These are phyloP conservation scores for Danio aesculapii DNA, from an alignment of 2,797 vertebrate species.

Conservation along the genomic window DNA sequence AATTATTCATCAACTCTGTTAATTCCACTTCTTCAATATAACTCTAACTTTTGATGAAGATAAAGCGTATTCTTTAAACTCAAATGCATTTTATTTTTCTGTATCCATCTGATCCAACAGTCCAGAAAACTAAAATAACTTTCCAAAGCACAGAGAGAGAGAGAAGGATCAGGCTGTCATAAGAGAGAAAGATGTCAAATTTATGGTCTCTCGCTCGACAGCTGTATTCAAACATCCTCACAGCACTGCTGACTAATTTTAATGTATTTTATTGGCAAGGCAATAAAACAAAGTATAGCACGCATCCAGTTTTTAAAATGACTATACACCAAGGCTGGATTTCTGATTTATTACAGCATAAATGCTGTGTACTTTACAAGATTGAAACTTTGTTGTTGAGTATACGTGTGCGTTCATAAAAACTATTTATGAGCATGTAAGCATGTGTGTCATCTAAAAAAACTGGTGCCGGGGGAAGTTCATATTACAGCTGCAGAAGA, in stretches of 20 bases:
- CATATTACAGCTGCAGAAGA: conserved; percentile 46
- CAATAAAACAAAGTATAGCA: neutral
- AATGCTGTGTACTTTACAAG: neutral
- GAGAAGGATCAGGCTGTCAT: neutral
- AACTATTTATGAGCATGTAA: conserved; percentile 30
- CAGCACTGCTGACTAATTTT: neutral
- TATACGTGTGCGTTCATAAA: neutral
- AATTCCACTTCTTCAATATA: no score
- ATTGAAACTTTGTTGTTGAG: neutral
- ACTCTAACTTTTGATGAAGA: no score
- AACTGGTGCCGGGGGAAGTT: neutral
- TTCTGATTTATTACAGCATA: neutral
- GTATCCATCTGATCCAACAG: neutral
- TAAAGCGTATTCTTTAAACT: no score
- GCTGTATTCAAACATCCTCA: neutral
- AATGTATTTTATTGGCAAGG: neutral
- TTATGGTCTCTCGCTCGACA: neutral
- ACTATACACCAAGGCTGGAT: no score
- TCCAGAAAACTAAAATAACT: neutral
- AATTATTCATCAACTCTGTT: no score
- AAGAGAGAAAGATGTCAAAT: neutral
- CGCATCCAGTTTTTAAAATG: neutral
- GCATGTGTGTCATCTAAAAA: conserved; percentile 14
- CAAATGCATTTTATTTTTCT: no score
- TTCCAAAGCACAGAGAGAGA: no score